Percentiles rank a stretch among this genome's conserved stretches.
Evolutionary conservation across 1,140 invertebrate species (phyloP).

Genomic region (Philaenus spumarius): DNA sequence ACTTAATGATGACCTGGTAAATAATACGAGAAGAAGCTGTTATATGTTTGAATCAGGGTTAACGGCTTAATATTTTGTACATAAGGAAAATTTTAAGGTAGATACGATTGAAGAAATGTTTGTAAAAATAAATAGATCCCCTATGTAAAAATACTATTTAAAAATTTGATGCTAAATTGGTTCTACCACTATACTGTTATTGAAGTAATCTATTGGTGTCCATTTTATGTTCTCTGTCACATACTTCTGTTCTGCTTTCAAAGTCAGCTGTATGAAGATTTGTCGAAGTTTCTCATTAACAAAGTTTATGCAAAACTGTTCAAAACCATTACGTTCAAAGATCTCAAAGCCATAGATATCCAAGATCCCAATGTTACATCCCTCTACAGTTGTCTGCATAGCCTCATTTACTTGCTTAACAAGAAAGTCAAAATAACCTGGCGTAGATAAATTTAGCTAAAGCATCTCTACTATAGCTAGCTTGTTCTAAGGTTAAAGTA

Average conservation of each 20-base stretch:
- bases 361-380: conserved; percentile 60
- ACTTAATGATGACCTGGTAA: too few relatives aligned
- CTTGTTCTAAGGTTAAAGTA: conserved; percentile 58
- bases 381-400: conserved; percentile 58
- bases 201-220: too few relatives aligned
- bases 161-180: too few relatives aligned
- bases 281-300: conserved; percentile 86
- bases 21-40: too few relatives aligned
- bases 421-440: conserved; percentile 61
- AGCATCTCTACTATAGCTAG: conserved; percentile 58
- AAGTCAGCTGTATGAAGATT: conserved; percentile 55
- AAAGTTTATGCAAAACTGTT: conserved; percentile 85
- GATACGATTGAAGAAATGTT: too few relatives aligned
- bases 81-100: too few relatives aligned
- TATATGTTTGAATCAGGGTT: too few relatives aligned
- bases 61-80: too few relatives aligned
- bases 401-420: conserved; percentile 59
- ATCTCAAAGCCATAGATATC: conserved; percentile 87
- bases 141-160: too few relatives aligned
- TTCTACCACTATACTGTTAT: too few relatives aligned
- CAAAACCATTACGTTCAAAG: conserved; percentile 62
- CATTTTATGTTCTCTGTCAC: conserved; percentile 37
- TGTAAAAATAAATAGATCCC: too few relatives aligned
- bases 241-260: conserved; percentile 78
- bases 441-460: conserved; percentile 63